Percentiles rank a stretch among this genome's conserved stretches.
phyloP scores from a whole-genome alignment of 2,888 invertebrate species.

The Cepaea hortensis region DNA sequence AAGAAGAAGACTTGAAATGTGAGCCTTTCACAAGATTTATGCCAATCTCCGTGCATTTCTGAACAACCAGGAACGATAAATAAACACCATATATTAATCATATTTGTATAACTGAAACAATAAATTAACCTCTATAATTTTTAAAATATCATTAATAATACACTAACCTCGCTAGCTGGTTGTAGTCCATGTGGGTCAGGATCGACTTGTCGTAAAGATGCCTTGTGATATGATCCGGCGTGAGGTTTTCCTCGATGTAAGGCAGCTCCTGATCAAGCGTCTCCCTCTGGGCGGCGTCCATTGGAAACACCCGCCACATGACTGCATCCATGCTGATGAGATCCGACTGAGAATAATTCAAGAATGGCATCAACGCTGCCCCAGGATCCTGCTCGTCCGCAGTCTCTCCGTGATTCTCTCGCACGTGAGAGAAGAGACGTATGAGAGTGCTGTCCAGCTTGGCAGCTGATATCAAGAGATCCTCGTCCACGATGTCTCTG shows the following conservation, averaged over 20 bases:
- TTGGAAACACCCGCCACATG: slow-evolving; percentile 34
- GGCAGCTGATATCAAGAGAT: slow-evolving; percentile 36
- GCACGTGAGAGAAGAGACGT: slow-evolving; percentile 25
- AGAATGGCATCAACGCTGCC: slow-evolving; percentile 15
- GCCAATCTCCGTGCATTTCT: no score
- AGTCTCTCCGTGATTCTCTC: neutral
- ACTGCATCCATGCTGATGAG: slow-evolving; percentile 44
- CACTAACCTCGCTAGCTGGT: slow-evolving; percentile 24
- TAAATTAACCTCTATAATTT: no score
- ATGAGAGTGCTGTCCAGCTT: slow-evolving; percentile 41
- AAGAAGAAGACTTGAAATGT: neutral
- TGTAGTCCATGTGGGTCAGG: slow-evolving; percentile 40
- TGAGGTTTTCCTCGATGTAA: slow-evolving; percentile 35
- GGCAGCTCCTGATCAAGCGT: slow-evolving; percentile 38
- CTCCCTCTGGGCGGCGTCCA: slow-evolving; percentile 32
- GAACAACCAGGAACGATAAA: no score
- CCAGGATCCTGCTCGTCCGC: neutral
- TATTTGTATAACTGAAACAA: no score
- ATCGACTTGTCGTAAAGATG: slow-evolving; percentile 18
- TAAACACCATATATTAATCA: no score
- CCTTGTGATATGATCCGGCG: neutral
- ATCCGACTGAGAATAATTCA: slow-evolving; percentile 38
- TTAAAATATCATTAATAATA: no score
- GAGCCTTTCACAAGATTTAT: no score
- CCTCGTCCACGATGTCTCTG: slow-evolving; percentile 32